Conservation (phyloP, 2,797 vertebrate genomes). For the Balearica regulorum region DNA sequence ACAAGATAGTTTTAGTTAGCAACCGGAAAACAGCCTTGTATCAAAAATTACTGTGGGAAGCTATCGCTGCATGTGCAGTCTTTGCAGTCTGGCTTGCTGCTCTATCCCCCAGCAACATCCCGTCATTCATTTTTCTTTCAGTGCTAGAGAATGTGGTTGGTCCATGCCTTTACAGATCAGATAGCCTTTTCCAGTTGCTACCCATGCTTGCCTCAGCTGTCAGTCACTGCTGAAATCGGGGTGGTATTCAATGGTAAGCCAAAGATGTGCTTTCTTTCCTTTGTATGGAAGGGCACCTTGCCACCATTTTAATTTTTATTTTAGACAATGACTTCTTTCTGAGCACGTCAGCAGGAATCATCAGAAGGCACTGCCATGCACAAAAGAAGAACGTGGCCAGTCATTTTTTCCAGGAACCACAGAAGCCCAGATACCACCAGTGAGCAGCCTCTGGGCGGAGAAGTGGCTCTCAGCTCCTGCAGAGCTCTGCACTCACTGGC, state of each 20-base stretch:
- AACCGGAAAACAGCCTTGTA: not conserved
- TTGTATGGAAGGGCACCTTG: not conserved
- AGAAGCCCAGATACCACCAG: not conserved
- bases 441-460: not conserved
- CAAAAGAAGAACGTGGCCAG: slow-evolving; percentile 6
- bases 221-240: not conserved
- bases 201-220: not conserved
- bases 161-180: not conserved
- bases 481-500: not conserved
- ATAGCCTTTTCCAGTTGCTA: not conserved
- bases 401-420: not conserved
- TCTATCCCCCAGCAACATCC: not conserved
- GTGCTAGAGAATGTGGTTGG: not conserved
- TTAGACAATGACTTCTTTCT: slow-evolving; percentile 10
- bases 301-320: not conserved
- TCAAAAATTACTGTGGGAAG: not conserved
- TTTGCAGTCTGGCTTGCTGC: not conserved
- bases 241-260: not conserved
- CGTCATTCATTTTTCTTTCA: not conserved
- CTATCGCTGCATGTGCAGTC: not conserved
- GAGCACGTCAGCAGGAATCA: slow-evolving; percentile 35
- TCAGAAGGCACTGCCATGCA: not conserved
- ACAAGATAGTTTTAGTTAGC: not conserved
- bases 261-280: not conserved
- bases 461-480: not conserved